A percentile compares a stretch with the other conserved stretches of the same genome.
Conservation (phyloP, 2,888 invertebrate species). For the Parnassius smintheus region DNA sequence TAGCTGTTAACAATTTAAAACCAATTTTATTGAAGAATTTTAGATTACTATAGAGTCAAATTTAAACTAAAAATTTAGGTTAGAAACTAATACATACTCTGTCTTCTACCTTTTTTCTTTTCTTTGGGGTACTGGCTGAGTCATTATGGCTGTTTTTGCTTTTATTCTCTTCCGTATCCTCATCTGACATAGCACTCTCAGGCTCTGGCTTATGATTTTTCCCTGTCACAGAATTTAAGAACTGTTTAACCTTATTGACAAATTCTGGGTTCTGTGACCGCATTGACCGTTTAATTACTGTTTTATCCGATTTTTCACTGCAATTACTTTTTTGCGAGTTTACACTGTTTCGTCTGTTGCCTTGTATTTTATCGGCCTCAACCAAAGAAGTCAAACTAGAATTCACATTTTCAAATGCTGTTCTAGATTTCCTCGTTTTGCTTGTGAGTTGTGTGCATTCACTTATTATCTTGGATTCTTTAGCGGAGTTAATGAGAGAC, state of each 20-base stretch:
- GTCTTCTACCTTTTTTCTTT: conserved; percentile 38
- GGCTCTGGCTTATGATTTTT: conserved; percentile 50
- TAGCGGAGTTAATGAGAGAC: conserved; percentile 83
- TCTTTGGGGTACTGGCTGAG: conserved; percentile 37
- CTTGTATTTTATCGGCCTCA: conserved; percentile 56
- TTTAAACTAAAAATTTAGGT: conserved; percentile 22
- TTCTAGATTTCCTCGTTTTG: conserved; percentile 71
- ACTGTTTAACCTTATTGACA: conserved; percentile 82
- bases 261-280: conserved; percentile 84
- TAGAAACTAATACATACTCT: conserved; percentile 31
- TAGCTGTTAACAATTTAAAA: too few relatives aligned
- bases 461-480: conserved; percentile 84
- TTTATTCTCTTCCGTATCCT: conserved; percentile 48
- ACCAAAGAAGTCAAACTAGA: conserved; percentile 65
- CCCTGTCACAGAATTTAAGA: conserved; percentile 78
- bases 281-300: conserved; percentile 72
- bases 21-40: too few relatives aligned
- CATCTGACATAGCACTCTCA: conserved; percentile 45
- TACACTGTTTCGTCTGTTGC: conserved; percentile 55
- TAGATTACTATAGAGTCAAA: too few relatives aligned
- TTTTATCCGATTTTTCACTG: conserved; percentile 64
- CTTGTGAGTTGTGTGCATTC: conserved; percentile 80
- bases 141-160: conserved; percentile 43
- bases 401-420: conserved; percentile 67
- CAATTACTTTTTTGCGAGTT: conserved; percentile 61